Conservation (phyloP, 1,140 invertebrate genomes). For the Scaptomyza pallida region DNA sequence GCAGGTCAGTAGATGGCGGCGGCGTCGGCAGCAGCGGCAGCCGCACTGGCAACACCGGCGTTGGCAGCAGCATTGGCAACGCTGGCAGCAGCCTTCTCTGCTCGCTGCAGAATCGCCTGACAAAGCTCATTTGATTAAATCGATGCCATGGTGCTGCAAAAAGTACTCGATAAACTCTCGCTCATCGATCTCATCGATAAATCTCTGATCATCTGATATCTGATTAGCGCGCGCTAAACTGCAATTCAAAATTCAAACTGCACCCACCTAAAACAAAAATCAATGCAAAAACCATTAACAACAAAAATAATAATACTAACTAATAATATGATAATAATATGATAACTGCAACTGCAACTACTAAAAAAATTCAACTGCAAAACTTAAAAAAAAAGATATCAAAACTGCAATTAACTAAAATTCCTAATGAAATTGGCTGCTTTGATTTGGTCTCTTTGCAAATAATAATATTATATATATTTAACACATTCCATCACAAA, state of each 20-base stretch:
- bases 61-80: constrained; percentile 26
- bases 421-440: constrained; percentile 60
- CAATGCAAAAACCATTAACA: constrained; percentile 3
- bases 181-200: too few relatives aligned
- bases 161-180: constrained; percentile 22
- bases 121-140: constrained; percentile 71
- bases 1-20: constrained; percentile 78
- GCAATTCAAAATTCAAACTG: constrained; percentile 48
- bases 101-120: constrained; percentile 78
- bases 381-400: constrained; percentile 11
- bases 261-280: constrained; percentile 38
- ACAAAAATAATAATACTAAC: constrained; percentile 3
- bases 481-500: constrained; percentile 39
- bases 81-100: constrained; percentile 67
- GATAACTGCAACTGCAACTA: constrained; percentile 19
- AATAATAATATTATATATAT: too few relatives aligned
- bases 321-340: too few relatives aligned
- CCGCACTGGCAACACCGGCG: constrained; percentile 5
- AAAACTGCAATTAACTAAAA: constrained; percentile 52
- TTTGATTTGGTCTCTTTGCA: constrained; percentile 70
- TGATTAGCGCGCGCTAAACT: constrained; percentile 29
- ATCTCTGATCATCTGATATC: constrained; percentile 21
- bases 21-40: constrained; percentile 27
- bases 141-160: not conserved
- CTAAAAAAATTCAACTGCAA: constrained; percentile 7